These are phyloP conservation scores for Urechis unicinctus DNA, from an alignment of 2,888 invertebrate species.

Conservation along the genomic window DNA sequence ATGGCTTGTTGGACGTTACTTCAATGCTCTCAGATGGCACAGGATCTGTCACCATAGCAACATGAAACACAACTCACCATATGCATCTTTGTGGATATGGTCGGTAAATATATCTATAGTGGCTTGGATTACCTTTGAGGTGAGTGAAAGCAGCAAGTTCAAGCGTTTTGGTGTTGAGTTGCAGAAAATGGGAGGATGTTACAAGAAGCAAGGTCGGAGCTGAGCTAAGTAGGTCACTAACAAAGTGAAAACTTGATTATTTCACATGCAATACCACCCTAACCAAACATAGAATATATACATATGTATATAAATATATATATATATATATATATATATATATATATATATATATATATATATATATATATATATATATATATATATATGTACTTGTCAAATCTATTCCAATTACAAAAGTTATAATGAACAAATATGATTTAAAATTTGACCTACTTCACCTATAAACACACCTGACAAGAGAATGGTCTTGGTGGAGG, in stretches of 20 bases:
- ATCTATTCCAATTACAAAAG: too few species aligned
- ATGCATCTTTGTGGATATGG: not conserved
- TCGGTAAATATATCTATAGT: not conserved
- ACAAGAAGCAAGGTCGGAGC: constrained; percentile 33
- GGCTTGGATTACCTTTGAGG: constrained; percentile 17
- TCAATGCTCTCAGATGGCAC: constrained; percentile 14
- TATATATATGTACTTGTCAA: constrained; percentile 1
- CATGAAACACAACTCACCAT: not conserved
- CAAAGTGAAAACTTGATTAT: too few species aligned
- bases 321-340: not conserved
- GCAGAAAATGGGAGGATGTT: constrained; percentile 32
- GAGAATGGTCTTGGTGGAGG: constrained; percentile 21
- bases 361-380: constrained; percentile 4
- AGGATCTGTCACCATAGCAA: constrained; percentile 19
- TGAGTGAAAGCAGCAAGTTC: constrained; percentile 26
- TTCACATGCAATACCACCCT: too few species aligned
- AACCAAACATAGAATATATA: constrained; percentile 11
- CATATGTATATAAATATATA: not conserved
- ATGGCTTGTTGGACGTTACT: constrained; percentile 5
- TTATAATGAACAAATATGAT: too few species aligned
- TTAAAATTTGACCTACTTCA: too few species aligned
- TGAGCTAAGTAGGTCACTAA: constrained; percentile 27
- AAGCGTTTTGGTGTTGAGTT: constrained; percentile 34
- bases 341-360: constrained; percentile 1
- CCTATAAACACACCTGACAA: too few species aligned